Base-by-base conservation (phyloP, 2,797 vertebrate genomes). In the Hoplostethus atlanticus region DNA sequence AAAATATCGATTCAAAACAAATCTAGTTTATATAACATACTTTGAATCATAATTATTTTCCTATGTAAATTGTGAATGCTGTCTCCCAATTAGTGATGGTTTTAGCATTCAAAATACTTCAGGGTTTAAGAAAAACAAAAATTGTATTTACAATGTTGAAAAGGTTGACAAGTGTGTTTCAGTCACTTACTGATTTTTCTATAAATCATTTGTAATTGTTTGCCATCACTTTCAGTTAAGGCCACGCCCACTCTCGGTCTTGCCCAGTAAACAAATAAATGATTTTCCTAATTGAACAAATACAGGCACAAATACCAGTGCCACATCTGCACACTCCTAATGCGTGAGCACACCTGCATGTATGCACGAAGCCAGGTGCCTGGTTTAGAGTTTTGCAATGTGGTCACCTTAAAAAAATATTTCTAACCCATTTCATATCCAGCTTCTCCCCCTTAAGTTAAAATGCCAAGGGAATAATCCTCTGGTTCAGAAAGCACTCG, bases 231-330 rank as follows among this genome's bases (percentile, higher is more conserved):
- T 66, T 46, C 51, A 77, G 82, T 91, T 81, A 40, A 84, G 80
- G 90, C 80, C 84, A 85, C 88, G 76, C 91, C 92, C 89, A 89
- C 91, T 80, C 84, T 28, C 59, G 77, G 81, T 82, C 71, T 80
- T 68, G 64, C 80, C 67, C 77, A 89, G 73, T 70, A 68, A 79
- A 25, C 46, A 63, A 9, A 70, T 34, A 79, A 67, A 87, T 83
- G 50, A 86, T 64, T 74, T 42, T 36, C 31, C 57, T 73, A 69
- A 89, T 62, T 84, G 64, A 79, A 90, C 77, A 74, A 84, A 79
- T 61, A 59, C 61, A 47, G 58, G 1, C 7, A n/a, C 40, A 64
- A 56, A 57, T 61, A 12, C 50, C 8, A 42, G 6, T 52, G 66
- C 52, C 21, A 71, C 15, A 51, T 63, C 61, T 53, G 60, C 61